Evolutionary conservation across 35 echinoderm and acorn worm genomes (phyloP), one percentile per base, ranked within the genome.

Genomic region (Ptychodera flava): DNA sequence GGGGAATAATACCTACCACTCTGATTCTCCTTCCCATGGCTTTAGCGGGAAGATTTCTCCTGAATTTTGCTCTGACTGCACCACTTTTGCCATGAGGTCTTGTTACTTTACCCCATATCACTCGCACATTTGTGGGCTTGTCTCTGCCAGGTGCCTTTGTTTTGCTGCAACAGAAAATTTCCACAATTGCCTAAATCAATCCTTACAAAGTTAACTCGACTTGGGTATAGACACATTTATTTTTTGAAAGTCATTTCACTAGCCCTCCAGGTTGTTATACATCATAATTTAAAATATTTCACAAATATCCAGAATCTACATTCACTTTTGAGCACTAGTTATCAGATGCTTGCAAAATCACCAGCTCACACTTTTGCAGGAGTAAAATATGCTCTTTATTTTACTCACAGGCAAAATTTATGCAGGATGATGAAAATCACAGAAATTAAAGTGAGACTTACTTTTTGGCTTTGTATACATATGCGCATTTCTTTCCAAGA

Each of bases 61-160:
- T 99, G 85, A 99, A 99, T 36, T 91, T 92, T 53, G 96, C 96
- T 78, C 96, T 88, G 38, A 94, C 91, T 36, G 90, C 96, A 31
- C 96, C 96, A 45, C 93, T 99, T 87, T 92, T 99, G 1, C 96
- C 96, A 77, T 99, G 96, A n/a, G 96, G 38, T 31, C 85, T 90
- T 38, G 91, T 88, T 30, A 99, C 86, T 77, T 99, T 99, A 53
- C 96, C 96, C 96, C 96, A 99, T 90, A 99, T 99, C 0, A 99
- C 86, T 22, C 96, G 81, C 27, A 88, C 88, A 38, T 91, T 92
- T 85, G 90, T 88, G 81, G 93, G 90, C 36, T 92, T 94, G 45
- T 94, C 92, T 37, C 88, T 92, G 90, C 90, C 92, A n/a, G 78
- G 80, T 1, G 89, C 85, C 76, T 89, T 93, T 79, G 86, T 97